Conservation (phyloP, 2,888 invertebrate genomes). For the Chrysolina haemoptera region DNA sequence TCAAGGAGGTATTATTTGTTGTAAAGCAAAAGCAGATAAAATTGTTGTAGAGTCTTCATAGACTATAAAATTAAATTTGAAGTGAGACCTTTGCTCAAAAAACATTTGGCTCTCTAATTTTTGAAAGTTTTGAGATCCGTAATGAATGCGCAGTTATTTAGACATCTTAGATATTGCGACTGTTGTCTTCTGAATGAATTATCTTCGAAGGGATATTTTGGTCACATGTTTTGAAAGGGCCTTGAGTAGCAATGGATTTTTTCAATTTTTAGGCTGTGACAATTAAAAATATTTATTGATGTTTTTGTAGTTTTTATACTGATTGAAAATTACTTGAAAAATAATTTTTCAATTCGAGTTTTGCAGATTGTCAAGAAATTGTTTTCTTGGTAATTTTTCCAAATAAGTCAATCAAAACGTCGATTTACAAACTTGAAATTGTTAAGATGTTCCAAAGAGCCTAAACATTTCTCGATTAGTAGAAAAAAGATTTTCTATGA, state of each 20-base stretch:
- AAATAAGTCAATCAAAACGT: constrained; percentile 49
- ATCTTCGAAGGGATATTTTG: constrained; percentile 6
- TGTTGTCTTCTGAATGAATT: constrained; percentile 14
- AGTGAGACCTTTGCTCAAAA: constrained; percentile 48
- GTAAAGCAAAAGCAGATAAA: constrained; percentile 15
- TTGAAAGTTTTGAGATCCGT: constrained; percentile 9
- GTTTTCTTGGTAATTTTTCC: constrained; percentile 44
- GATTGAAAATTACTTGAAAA: constrained; percentile 40
- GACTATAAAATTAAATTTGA: constrained; percentile 31
- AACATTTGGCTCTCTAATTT: constrained; percentile 41
- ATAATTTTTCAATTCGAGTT: constrained; percentile 28
- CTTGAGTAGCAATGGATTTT: constrained; percentile 50
- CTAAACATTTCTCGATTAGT: constrained; percentile 41
- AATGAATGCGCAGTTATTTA: constrained; percentile 11
- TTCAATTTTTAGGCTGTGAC: constrained; percentile 65
- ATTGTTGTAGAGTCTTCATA: constrained; percentile 30
- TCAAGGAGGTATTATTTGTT: not conserved
- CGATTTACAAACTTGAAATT: constrained; percentile 43
- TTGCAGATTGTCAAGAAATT: constrained; percentile 29
- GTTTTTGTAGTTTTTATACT: constrained; percentile 56
- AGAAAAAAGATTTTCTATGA: constrained; percentile 32
- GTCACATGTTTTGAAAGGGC: constrained; percentile 29
- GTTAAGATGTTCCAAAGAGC: constrained; percentile 50
- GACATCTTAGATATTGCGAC: not conserved
- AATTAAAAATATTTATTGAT: constrained; percentile 58